These are phyloP conservation scores for Neotragus pygmaeus DNA, from an alignment of 2,113 vertebrate genomes.

Conservation along the genomic window DNA sequence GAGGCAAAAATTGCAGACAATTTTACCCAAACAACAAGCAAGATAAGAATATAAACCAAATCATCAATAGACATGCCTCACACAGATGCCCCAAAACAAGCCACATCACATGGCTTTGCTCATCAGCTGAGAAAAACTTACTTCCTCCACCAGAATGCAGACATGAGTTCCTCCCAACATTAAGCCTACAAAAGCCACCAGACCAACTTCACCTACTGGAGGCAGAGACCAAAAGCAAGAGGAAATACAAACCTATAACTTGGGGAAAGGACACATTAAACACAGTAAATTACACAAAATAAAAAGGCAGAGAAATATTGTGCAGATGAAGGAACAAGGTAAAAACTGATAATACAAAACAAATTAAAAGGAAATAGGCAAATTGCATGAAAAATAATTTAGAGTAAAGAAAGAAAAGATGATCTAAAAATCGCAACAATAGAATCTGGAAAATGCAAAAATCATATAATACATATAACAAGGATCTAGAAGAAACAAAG, in stretches of 20 bases:
- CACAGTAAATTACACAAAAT: neutral
- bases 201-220: neutral
- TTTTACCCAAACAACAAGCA: neutral
- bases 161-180: neutral
- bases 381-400: neutral
- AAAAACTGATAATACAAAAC: neutral
- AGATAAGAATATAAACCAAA: neutral
- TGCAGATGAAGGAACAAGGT: neutral
- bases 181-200: neutral
- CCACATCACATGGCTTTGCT: neutral
- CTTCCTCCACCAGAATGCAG: neutral
- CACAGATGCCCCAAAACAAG: neutral
- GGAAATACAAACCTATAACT: neutral
- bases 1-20: neutral
- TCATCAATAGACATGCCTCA: neutral
- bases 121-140: neutral
- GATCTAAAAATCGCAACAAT: neutral
- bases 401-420: neutral
- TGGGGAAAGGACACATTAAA: neutral
- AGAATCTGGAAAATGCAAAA: neutral
- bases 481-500: neutral
- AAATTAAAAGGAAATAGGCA: neutral
- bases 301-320: neutral
- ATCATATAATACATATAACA: neutral
- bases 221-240: neutral